Conservation (phyloP, 2,113 vertebrate species). For the Megalops atlanticus region DNA sequence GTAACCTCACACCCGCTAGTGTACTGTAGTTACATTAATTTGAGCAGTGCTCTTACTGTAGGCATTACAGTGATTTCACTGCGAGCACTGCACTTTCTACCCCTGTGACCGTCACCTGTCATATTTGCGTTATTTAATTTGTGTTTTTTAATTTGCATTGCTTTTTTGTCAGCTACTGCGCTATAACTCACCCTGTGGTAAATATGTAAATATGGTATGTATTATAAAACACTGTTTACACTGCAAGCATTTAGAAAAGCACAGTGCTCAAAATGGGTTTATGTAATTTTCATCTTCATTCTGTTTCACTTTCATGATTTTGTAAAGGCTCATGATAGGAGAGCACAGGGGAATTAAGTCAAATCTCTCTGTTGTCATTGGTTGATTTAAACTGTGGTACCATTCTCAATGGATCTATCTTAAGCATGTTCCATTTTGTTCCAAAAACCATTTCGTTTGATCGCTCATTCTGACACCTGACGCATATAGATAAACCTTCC, state of each 20-base stretch:
- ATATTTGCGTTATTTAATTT: too few species aligned
- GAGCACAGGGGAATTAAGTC: background rate
- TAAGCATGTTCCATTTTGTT: constrained; percentile 32
- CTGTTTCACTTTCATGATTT: background rate
- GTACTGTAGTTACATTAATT: background rate
- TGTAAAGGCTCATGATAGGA: background rate
- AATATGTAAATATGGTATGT: background rate
- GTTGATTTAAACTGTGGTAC: background rate
- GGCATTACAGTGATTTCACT: too few species aligned
- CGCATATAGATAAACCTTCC: constrained; percentile 35
- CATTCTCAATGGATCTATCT: background rate
- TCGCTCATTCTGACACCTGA: constrained; percentile 45
- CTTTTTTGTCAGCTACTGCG: background rate
- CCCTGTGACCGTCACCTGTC: too few species aligned
- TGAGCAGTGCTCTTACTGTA: too few species aligned
- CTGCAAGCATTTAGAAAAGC: too few species aligned
- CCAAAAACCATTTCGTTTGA: constrained; percentile 38
- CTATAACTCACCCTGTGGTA: background rate
- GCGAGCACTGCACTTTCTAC: too few species aligned
- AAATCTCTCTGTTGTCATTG: too few species aligned
- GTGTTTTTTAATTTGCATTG: too few species aligned
- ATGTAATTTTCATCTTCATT: background rate
- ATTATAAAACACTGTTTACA: background rate
- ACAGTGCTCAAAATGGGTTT: background rate
- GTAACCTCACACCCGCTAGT: constrained; percentile 51